These are phyloP conservation scores for Ormyrus pomaceus DNA, from an alignment of 2,888 invertebrate genomes.

Conservation along the genomic window DNA sequence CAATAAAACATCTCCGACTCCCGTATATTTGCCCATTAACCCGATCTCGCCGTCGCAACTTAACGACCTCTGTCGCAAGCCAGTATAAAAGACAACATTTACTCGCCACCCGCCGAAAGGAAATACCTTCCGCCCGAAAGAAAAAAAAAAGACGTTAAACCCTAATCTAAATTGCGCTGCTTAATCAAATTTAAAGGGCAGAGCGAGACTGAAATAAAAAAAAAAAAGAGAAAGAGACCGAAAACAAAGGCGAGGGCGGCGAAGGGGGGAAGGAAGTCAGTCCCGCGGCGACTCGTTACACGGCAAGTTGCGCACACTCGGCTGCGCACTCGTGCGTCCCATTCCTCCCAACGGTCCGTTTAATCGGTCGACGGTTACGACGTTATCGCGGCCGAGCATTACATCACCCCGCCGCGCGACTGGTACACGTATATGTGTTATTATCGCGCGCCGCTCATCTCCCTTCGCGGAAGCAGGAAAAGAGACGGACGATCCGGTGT, in stretches of 20 bases:
- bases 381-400: constrained; percentile 29
- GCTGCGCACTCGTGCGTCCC: not conserved
- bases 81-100: too few relatives aligned
- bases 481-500: too few relatives aligned
- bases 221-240: not conserved
- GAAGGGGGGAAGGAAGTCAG: constrained; percentile 2
- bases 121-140: too few relatives aligned
- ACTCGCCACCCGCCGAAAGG: too few relatives aligned
- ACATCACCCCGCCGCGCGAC: constrained; percentile 42
- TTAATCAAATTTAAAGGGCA: not conserved
- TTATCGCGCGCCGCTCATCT: not conserved
- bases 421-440: too few relatives aligned
- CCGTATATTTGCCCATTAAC: too few relatives aligned
- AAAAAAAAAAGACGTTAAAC: too few relatives aligned
- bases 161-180: too few relatives aligned
- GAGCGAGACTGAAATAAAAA: not conserved
- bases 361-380: constrained; percentile 45
- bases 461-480: not conserved
- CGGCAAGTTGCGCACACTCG: not conserved
- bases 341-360: constrained; percentile 36
- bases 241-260: not conserved
- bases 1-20: too few relatives aligned
- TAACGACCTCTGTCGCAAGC: too few relatives aligned
- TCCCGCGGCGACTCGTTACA: not conserved
- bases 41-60: too few relatives aligned